Evolutionary conservation across 2,797 vertebrate species (phyloP), one percentile per base, ranked within the genome.

Genomic region (Poeciliopsis turneri): DNA sequence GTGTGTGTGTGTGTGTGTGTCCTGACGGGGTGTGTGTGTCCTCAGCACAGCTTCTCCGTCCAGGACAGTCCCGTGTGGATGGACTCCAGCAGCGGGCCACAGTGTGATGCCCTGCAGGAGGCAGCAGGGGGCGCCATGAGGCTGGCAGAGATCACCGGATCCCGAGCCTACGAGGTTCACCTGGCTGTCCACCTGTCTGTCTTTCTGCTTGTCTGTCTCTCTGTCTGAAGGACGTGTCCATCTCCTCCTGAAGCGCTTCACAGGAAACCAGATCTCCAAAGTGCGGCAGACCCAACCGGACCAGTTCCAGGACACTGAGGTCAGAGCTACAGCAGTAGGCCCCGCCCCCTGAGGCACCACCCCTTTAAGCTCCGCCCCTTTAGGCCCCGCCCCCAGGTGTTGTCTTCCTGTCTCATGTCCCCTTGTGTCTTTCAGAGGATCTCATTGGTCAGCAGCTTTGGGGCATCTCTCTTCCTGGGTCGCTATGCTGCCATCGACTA

Each of bases 251-350:
- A 91, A 99, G 98, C 97, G 98, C 74, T 99, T 99, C 90, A 99
- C 98, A 85, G 98, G 97, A 89, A 99, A 97, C 93, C 98, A 99
- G 91, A 98, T 99, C 72, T 94, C 97, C 13, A 99, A 99, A 92
- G 87, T 99, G 89, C 94, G 85, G 81, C 95, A 93, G 92, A 94
- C 91, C 81, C 95, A 92, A 72, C 93, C 95, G 0, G 88, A 95
- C 51, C 87, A 93, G 88, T 98, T 96, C 90, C 77, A 84, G 36
- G 72, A 95, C 83, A 96, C 97, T 0, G 97, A 99, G 97, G 98
- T 99, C 81, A 84, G 76, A 57, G 36, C 33, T 25, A 28, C 70
- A 68, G 18, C 18, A 49, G 6, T 49, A 49, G 61, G 36, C 74
- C 45, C 20, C 7, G 7, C 49, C 46, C 0, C 23, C 57, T 47